Base-by-base conservation (phyloP, 1,140 invertebrate species). In the Steinernema khuongi region DNA sequence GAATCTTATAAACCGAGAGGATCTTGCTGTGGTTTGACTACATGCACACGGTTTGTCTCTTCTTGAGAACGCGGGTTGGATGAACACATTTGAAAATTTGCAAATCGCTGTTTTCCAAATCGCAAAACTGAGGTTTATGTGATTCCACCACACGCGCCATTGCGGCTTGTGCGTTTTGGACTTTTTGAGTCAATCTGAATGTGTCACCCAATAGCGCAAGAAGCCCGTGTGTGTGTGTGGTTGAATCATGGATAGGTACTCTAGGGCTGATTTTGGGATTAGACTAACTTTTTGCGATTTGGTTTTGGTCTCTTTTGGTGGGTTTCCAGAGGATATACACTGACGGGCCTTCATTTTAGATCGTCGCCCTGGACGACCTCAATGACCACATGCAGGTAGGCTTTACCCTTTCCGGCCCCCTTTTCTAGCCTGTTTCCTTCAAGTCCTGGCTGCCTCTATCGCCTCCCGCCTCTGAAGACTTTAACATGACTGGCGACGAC, bases 401-500 rank as follows among this genome's bases (percentile, higher is more conserved):
- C 1, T 50, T 75, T 44, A 33, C 60, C 30, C 43, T 74, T 7
- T 60, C 50, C 14, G 26, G 26, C 4, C 4, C 14, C 11, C 26
- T 22, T 22, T 60, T 14, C 14, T n/a, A 7, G 26, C 73, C 7
- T 33, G 19, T 18, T 74, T 76, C 19, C 22, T 76, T 76, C 18
- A 26, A 76, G 74, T 60, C 43, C 4, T 78, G 77, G 77, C 29
- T 72, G 32, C 77, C 77, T 17, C 76, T 41, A 18, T 72, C 77
- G 11, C 77, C 77, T 4, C 77, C 77, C 1, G 17, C 31, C 19
- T 77, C 75, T 67, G 67, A 31, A 0, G 75, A 70, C 7, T 68
- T 68, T 28, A 68, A 44, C 22, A 74, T 78, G 76, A 71, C 28
- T 1, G 67, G 60, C 26, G 75, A 78, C 41, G 75, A 77, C 19